Conservation (phyloP, 2,888 invertebrate genomes). For the Polydrusus pterygomalis region DNA sequence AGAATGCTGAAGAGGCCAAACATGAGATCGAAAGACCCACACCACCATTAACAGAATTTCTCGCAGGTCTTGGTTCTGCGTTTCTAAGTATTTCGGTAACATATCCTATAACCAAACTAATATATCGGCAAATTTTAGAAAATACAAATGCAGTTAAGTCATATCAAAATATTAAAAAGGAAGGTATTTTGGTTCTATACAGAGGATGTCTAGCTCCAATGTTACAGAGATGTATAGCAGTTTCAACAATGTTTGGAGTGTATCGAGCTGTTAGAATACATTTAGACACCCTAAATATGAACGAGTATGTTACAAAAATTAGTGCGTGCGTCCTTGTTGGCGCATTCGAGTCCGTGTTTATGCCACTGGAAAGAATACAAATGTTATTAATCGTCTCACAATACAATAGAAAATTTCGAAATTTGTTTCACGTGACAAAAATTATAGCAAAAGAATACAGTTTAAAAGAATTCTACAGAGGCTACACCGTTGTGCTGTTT, state of each 20-base stretch:
- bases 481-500: slow-evolving; percentile 52
- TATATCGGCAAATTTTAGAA: slow-evolving; percentile 59
- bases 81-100: slow-evolving; percentile 53
- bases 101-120: slow-evolving; percentile 58
- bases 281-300: slow-evolving; percentile 49
- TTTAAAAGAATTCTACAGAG: slow-evolving; percentile 58
- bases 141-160: slow-evolving; percentile 45
- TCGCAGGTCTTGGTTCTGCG: slow-evolving; percentile 56
- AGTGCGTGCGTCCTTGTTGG: slow-evolving; percentile 53
- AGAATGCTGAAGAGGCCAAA: slow-evolving; percentile 19
- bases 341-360: slow-evolving; percentile 53
- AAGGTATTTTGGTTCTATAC: slow-evolving; percentile 54
- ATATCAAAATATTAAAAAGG: slow-evolving; percentile 46
- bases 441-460: slow-evolving; percentile 52
- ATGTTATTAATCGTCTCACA: slow-evolving; percentile 54
- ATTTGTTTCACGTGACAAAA: slow-evolving; percentile 54
- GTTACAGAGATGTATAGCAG: slow-evolving; percentile 53
- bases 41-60: slow-evolving; percentile 49
- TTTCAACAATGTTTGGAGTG: slow-evolving; percentile 58
- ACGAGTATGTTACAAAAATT: slow-evolving; percentile 50
- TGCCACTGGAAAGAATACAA: slow-evolving; percentile 59
- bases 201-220: slow-evolving; percentile 57
- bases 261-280: slow-evolving; percentile 50
- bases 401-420: slow-evolving; percentile 56
- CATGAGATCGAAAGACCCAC: background rate